Evolutionary conservation across 30 jellyfish, hydroid and myxozoan genomes (phyloP), one percentile per base, ranked within the genome.

Genomic region (Mastigias papua): DNA sequence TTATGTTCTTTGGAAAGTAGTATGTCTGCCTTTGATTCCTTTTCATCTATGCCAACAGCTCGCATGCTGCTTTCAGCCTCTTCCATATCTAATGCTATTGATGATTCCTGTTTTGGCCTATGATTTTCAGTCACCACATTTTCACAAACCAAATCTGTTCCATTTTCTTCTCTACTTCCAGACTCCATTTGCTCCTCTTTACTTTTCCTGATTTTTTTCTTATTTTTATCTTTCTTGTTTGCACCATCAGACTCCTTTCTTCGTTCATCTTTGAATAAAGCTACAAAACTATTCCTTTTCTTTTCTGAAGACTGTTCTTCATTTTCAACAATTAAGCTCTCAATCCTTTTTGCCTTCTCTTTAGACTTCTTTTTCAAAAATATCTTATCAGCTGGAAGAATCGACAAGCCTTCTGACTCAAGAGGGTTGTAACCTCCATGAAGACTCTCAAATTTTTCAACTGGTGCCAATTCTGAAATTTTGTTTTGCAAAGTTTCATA

Each of bases 221-320:
- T 74, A 15, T 76, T 51, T 34, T 63, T 65, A 25, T 80, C 81
- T 27, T 62, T 58, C 60, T 68, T 82, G 60, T 33, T 76, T 17
- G 19, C 46, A 16, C 34, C 42, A 5, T 63, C 68, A 58, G 60
- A 20, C 30, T 78, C 89, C 33, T 60, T 63, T 19, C 27, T 50
- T 64, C 48, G 42, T 20, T 68, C 84, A 33, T 82, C 91, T 68
- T 82, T 82, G 68, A 82, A 82, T 37, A 82, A 42, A 65, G 91
- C 86, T 22, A 75, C 32, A 13, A 68, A 65, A 68, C 84, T 73
- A 68, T 57, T 82, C 57, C 91, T 28, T 48, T 68, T 67, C 34
- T 64, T 82, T 29, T 82, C 91, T 42, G 82, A 65, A 34, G 23
- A 33, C 34, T 82, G 54, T 28, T 48, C 91, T 35, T 82, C 91